Evolutionary conservation across 2,888 invertebrate genomes (phyloP).

Genomic region (Agrotis segetum): DNA sequence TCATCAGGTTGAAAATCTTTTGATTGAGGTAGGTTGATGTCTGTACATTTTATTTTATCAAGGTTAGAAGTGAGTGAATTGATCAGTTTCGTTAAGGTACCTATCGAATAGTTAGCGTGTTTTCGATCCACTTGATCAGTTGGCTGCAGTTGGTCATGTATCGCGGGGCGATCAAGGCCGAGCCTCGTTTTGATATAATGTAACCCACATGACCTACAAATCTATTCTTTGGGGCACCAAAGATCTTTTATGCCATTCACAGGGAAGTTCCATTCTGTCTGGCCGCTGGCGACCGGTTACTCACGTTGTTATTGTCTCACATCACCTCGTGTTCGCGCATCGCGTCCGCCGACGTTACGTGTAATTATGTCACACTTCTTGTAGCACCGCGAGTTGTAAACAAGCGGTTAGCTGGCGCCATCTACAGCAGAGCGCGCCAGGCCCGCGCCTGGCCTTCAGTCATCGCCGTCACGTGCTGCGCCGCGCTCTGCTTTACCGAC

Average conservation of each 20-base stretch:
- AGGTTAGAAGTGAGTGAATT: too few relatives aligned
- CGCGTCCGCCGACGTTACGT: constrained; percentile 70
- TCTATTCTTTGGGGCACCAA: neutral
- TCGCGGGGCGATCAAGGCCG: constrained; percentile 47
- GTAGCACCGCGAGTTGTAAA: constrained; percentile 75
- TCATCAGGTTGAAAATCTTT: too few relatives aligned
- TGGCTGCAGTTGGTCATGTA: neutral
- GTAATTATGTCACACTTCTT: constrained; percentile 80
- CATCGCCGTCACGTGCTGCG: constrained; percentile 79
- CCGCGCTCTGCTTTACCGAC: constrained; percentile 75
- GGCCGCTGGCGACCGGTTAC: constrained; percentile 34
- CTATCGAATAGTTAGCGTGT: constrained; percentile 1
- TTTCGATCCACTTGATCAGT: constrained; percentile 11
- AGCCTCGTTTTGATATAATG: neutral
- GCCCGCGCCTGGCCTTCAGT: constrained; percentile 63
- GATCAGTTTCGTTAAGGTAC: neutral
- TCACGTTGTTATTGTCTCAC: constrained; percentile 64
- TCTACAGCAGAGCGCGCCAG: constrained; percentile 65
- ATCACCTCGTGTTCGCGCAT: constrained; percentile 43
- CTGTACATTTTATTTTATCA: too few relatives aligned
- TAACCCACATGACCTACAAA: too few relatives aligned
- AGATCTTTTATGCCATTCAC: constrained; percentile 17
- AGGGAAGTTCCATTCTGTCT: constrained; percentile 37
- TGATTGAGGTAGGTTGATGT: too few relatives aligned
- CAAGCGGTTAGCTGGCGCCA: constrained; percentile 76